Evolutionary conservation across 2,888 invertebrate genomes (phyloP), one percentile per base, ranked within the genome.

Genomic region (Lumbricus terrestris): DNA sequence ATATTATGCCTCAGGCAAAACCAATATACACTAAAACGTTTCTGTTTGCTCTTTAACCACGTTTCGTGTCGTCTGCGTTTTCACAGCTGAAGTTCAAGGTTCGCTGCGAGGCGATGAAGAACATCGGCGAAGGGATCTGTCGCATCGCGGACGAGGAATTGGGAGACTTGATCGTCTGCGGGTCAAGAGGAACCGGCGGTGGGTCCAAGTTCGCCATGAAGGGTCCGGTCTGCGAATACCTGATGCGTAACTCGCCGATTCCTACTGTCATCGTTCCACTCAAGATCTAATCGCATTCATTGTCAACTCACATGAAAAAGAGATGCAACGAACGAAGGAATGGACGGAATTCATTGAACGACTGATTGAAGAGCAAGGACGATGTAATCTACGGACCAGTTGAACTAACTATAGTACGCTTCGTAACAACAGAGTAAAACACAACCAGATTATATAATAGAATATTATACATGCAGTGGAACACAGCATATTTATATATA

Each of bases 1-100:
- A n/a, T n/a, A n/a, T n/a, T n/a, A n/a, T n/a, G n/a, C n/a, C n/a
- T n/a, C n/a, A n/a, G n/a, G n/a, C n/a, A n/a, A n/a, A n/a, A n/a
- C n/a, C n/a, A n/a, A n/a, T n/a, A n/a, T n/a, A n/a, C n/a, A n/a
- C n/a, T n/a, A n/a, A n/a, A n/a, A n/a, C n/a, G n/a, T n/a, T n/a
- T n/a, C n/a, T n/a, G n/a, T n/a, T n/a, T n/a, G n/a, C n/a, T n/a
- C 13, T 5, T 8, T 38, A 13, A 38, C 13, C 29, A 69, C 69
- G 69, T 69, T 69, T n/a, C 69, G 29, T 69, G 69, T 69, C n/a
- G 29, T 69, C 29, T n/a, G 69, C n/a, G n/a, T n/a, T n/a, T n/a
- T n/a, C n/a, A n/a, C 91, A 92, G 92, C 35, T 92, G 82, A 91
- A 91, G 88, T 91, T 92, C 91, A 92, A 92, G 91, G 90, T 92